Evolutionary conservation across 2,888 invertebrate genomes (phyloP).

Genomic region (Yponomeuta plumbellus): DNA sequence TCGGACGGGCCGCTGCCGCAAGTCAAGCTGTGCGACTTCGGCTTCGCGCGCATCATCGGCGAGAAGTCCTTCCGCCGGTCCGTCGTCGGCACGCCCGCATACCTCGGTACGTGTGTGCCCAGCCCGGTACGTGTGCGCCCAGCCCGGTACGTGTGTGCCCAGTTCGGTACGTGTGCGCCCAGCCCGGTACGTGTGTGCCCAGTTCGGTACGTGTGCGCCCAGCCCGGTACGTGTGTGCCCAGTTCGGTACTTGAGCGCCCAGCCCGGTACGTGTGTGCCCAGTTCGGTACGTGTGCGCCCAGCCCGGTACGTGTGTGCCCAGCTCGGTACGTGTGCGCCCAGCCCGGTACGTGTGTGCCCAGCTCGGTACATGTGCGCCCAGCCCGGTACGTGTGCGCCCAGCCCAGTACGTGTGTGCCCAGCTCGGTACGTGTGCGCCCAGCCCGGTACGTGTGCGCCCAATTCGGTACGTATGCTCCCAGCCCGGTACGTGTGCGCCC

Average conservation of each 20-base stretch:
- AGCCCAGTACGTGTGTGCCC: constrained; percentile 90
- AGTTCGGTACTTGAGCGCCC: too few species aligned
- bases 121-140: too few species aligned
- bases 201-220: constrained; percentile 99
- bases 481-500: too few species aligned
- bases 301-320: constrained; percentile 81
- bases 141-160: too few species aligned
- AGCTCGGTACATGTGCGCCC: too few species aligned
- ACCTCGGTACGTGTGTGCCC: constrained; percentile 81
- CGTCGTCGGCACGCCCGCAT: constrained; percentile 99
- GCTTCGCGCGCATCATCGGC: constrained; percentile 98
- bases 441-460: too few species aligned
- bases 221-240: constrained; percentile 80
- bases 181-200: constrained; percentile 74
- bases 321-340: too few species aligned
- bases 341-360: too few species aligned
- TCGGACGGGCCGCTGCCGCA: constrained; percentile 97
- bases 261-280: constrained; percentile 92
- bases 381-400: constrained; percentile 73
- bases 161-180: too few species aligned
- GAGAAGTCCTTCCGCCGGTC: constrained; percentile 98
- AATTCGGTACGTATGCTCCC: constrained; percentile 93
- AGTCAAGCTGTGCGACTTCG: constrained; percentile 99
- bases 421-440: constrained; percentile 93
- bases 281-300: constrained; percentile 92